Conservation (phyloP, 2,888 invertebrate species). For the Emmelina monodactyla region DNA sequence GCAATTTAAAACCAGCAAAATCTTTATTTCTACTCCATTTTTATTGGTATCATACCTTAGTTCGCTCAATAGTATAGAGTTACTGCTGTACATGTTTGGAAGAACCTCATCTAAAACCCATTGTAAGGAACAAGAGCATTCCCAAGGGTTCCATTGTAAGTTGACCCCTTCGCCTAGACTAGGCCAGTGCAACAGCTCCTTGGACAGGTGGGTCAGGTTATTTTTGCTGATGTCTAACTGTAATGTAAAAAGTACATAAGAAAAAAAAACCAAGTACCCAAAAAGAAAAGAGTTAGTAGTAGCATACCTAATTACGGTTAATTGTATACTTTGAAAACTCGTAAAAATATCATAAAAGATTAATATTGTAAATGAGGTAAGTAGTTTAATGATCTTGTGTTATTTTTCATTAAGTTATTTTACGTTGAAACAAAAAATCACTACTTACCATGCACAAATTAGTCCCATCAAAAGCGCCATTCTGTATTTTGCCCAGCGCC, state of each 20-base stretch:
- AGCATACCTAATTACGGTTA: too few species aligned
- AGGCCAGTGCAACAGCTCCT: conserved; percentile 40
- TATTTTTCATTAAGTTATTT: too few species aligned
- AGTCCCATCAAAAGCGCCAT: conserved; percentile 55
- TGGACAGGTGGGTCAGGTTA: conserved; percentile 43
- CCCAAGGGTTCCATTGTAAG: conserved; percentile 70
- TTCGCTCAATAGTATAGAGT: conserved; percentile 49
- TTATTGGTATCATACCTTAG: conserved; percentile 44
- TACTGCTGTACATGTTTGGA: conserved; percentile 46
- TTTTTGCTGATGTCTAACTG: conserved; percentile 68
- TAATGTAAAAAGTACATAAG: too few species aligned
- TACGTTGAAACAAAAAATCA: too few species aligned
- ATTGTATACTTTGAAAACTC: too few species aligned
- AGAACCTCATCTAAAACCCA: conserved; percentile 65
- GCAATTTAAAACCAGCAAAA: too few species aligned
- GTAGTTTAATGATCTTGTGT: too few species aligned
- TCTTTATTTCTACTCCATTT: too few species aligned
- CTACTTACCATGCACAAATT: conserved; percentile 61
- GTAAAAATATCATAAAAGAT: too few species aligned
- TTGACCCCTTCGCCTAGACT: conserved; percentile 45
- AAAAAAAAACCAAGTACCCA: too few species aligned
- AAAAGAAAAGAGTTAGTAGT: too few species aligned
- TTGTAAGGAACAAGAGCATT: conserved; percentile 67
- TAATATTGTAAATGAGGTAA: too few species aligned
- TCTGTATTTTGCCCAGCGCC: conserved; percentile 38